Evolutionary conservation across 2,888 invertebrate species (phyloP).

Genomic region (Xylota sylvarum): DNA sequence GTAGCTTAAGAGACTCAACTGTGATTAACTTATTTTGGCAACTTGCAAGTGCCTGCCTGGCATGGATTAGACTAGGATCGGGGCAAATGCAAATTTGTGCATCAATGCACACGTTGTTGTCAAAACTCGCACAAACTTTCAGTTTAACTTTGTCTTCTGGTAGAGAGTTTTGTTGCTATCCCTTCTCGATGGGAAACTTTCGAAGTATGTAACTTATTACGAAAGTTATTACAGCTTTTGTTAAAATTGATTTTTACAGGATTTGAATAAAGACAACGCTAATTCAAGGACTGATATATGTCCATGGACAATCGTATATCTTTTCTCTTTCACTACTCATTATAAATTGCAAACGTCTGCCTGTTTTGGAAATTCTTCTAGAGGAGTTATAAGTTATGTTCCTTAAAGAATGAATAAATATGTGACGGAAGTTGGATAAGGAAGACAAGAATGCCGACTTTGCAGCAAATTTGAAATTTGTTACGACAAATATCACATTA

Average conservation of each 20-base stretch:
- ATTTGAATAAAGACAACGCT: not conserved
- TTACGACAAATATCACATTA: too few species aligned
- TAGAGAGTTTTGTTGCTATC: conserved; percentile 16
- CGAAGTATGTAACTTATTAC: conserved; percentile 22
- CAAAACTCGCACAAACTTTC: conserved; percentile 41
- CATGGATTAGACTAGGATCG: conserved; percentile 11
- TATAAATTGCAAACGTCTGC: too few species aligned
- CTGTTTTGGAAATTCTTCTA: too few species aligned
- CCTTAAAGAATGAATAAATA: too few species aligned
- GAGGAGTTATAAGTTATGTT: too few species aligned
- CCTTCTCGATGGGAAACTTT: conserved; percentile 13
- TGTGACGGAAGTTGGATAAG: too few species aligned
- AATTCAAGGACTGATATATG: not conserved
- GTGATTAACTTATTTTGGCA: conserved; percentile 40
- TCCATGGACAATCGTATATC: too few species aligned
- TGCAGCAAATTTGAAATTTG: too few species aligned
- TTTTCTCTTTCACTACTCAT: too few species aligned
- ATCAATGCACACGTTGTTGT: conserved; percentile 44
- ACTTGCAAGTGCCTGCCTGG: conserved; percentile 19
- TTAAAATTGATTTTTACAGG: conserved; percentile 7
- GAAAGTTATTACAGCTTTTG: conserved; percentile 48
- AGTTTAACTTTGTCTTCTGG: conserved; percentile 25
- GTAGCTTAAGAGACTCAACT: conserved; percentile 31
- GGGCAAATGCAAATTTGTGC: conserved; percentile 43
- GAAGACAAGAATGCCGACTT: too few species aligned